phyloP scores from a whole-genome alignment of 2,113 vertebrate species.

The Mesitornis unicolor region DNA sequence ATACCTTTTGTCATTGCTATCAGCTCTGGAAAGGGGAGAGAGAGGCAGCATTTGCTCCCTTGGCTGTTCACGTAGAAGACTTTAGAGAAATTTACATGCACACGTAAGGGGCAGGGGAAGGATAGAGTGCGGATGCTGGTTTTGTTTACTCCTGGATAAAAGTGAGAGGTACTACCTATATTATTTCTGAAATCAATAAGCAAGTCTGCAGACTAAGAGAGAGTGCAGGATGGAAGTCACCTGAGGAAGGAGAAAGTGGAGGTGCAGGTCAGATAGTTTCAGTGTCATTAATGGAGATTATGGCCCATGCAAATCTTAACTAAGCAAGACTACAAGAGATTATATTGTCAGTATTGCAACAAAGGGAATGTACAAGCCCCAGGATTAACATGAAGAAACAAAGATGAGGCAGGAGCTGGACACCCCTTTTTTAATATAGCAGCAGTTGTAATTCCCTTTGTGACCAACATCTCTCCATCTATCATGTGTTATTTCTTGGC shows the following conservation, averaged over 20 bases:
- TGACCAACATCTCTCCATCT: neutral
- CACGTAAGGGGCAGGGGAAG: neutral
- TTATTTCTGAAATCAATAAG: neutral
- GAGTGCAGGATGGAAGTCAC: neutral
- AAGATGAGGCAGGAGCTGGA: neutral
- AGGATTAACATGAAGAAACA: neutral
- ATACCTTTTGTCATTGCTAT: neutral
- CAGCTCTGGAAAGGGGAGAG: neutral
- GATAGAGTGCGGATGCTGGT: neutral
- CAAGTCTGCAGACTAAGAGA: neutral
- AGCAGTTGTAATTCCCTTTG: neutral
- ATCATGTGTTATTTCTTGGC: neutral
- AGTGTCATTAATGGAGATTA: neutral
- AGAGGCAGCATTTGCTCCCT: neutral
- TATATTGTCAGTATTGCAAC: accelerated
- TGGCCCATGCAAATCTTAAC: neutral
- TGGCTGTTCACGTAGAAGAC: neutral
- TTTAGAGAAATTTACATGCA: neutral
- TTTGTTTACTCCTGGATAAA: neutral
- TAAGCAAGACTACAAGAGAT: neutral
- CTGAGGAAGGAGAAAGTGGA: neutral
- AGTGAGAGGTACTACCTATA: neutral
- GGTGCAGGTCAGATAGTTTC: neutral
- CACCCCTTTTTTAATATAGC: neutral
- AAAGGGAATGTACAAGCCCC: neutral